Evolutionary conservation across 2,113 vertebrate genomes (phyloP).

Genomic region (Scortum barcoo): DNA sequence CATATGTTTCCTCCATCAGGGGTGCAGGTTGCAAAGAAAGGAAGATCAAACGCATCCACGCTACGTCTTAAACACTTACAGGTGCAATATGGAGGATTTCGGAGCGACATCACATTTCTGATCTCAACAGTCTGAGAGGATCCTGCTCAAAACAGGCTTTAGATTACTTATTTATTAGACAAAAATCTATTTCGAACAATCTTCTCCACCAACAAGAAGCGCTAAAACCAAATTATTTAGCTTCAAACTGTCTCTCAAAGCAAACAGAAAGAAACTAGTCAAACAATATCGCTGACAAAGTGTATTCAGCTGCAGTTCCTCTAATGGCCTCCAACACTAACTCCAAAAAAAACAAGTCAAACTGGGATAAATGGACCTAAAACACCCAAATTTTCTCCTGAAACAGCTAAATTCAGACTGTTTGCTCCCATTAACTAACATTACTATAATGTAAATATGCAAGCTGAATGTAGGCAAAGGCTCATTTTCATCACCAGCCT

Average conservation of each 20-base stretch:
- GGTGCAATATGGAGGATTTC: too few species aligned
- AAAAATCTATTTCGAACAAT: neutral
- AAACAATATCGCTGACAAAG: neutral
- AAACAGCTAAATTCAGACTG: neutral
- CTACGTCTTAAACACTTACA: neutral
- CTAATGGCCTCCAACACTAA: neutral
- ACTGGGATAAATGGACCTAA: neutral
- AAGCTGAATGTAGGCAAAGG: neutral
- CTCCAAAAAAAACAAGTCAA: neutral
- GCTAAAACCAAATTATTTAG: neutral
- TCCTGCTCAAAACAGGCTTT: neutral
- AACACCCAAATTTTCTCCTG: neutral
- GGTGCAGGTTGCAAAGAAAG: neutral
- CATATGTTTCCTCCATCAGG: slow-evolving; percentile 47
- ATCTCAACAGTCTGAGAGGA: neutral
- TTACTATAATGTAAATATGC: neutral
- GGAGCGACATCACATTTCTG: too few species aligned
- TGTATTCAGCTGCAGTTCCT: neutral
- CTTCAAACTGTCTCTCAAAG: neutral
- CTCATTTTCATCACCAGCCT: neutral
- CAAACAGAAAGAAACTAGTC: neutral
- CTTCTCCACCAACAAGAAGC: neutral
- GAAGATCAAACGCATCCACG: neutral
- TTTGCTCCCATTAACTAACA: neutral
- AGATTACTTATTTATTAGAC: neutral